Evolutionary conservation across 2,113 vertebrate genomes (phyloP), one percentile per base, ranked within the genome.

Genomic region (Mobula birostris): DNA sequence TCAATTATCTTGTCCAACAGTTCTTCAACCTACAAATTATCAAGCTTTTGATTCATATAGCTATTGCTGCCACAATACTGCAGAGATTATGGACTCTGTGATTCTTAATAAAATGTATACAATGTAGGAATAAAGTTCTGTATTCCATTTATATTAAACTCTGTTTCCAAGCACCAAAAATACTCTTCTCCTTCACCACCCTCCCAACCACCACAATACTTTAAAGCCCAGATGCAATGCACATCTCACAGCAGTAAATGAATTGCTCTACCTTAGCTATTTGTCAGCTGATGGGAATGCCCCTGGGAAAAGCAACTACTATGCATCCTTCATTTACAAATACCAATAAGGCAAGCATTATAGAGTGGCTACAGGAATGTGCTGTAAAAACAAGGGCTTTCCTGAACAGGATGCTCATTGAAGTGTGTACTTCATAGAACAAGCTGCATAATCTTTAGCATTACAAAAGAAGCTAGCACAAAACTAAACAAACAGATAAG

Each of bases 381-480:
- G 61, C 58, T 90, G 58, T 88, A 58, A 32, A 66, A 90, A 90
- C 7, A 63, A 90, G 29, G 15, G 14, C 29, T 90, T 1, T 90
- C 27, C 85, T 90, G n/a, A 90, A 66, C 5, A 90, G 15, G 29
- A 12, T 32, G 32, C n/a, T 15, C 29, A 90, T 90, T 90, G 58
- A 90, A 90, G n/a, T 90, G 85, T 68, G 85, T 19, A 90, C 29
- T 32, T 61, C n/a, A 19, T 66, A 90, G 83, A 63, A 87, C 48
- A 7, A 63, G 85, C 61, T 56, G 61, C 14, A 66, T 90, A 32
- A 32, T 27, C 61, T 66, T 90, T 90, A 90, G 29, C 61, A 90
- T 90, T 90, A 90, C 85, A 90, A 90, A 90, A 90, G 85, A 63
- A 68, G 85, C 85, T 1, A 66, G 15, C 61, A 90, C 29, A 90